phyloP scores from a whole-genome alignment of 2,113 vertebrate species.

The Tachuris rubrigastra region DNA sequence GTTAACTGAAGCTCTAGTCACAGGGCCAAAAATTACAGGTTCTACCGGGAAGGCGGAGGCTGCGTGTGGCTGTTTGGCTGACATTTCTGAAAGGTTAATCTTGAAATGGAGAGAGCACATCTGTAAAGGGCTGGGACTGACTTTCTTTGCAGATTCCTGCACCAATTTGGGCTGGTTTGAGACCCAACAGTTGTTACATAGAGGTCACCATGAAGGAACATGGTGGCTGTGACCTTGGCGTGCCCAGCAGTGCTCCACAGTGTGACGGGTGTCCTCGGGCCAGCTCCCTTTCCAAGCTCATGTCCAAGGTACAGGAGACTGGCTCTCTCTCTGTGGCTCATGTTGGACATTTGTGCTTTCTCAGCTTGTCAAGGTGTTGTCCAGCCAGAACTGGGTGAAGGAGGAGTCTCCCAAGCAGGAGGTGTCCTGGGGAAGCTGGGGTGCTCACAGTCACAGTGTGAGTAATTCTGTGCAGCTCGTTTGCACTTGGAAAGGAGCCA shows the following conservation, averaged over 20 bases:
- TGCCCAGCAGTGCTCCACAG: not conserved
- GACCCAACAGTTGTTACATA: not conserved
- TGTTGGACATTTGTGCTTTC: not conserved
- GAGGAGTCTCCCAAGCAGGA: not conserved
- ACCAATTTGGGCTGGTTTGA: not conserved
- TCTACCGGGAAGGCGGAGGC: not conserved
- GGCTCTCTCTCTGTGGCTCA: not conserved
- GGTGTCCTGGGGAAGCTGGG: not conserved
- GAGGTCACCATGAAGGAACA: not conserved
- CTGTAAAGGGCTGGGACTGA: not conserved
- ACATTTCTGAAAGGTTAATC: slow-evolving; percentile 60
- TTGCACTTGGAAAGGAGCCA: slow-evolving; percentile 16
- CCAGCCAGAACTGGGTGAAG: not conserved
- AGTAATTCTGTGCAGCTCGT: not conserved
- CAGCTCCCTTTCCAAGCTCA: not conserved
- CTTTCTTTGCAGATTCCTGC: not conserved
- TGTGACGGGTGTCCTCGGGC: fast-evolving
- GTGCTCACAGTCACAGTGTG: not conserved
- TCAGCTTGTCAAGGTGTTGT: fast-evolving
- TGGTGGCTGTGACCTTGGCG: not conserved
- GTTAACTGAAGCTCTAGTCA: slow-evolving; percentile 35
- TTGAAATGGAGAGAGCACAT: not conserved
- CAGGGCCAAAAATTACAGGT: not conserved
- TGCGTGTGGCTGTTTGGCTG: not conserved
- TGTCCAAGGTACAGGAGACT: not conserved